A percentile compares a stretch with the other conserved stretches of the same genome.
These are phyloP conservation scores for Cyprinodon tularosa DNA, from an alignment of 2,113 vertebrate species.

Conservation along the genomic window DNA sequence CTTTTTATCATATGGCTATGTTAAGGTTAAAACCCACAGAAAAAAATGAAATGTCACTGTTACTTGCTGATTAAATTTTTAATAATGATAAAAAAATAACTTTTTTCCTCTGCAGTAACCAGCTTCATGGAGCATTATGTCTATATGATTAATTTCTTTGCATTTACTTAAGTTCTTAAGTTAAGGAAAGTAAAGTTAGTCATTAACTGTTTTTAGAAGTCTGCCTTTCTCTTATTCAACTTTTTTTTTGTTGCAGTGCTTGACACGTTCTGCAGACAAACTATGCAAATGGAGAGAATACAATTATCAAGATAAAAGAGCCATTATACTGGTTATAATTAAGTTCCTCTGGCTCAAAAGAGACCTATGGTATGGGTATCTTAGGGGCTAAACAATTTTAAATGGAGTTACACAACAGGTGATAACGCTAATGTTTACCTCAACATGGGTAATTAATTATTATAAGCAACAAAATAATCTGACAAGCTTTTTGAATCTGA, in stretches of 20 bases:
- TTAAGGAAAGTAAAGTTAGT: not conserved
- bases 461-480: no score
- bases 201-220: not conserved
- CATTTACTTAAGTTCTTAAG: not conserved
- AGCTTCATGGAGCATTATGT: no score
- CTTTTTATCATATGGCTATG: not conserved
- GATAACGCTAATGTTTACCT: no score
- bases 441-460: no score
- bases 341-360: slow-evolving; percentile 17
- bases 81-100: no score
- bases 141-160: not conserved
- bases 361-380: not conserved
- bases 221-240: no score
- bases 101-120: no score
- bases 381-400: no score
- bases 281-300: not conserved
- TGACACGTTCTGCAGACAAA: not conserved
- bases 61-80: no score
- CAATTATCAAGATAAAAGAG: slow-evolving; percentile 21
- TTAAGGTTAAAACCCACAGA: not conserved
- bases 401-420: no score
- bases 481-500: no score
- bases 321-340: slow-evolving; percentile 2
- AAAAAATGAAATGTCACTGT: not conserved
- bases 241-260: not conserved